Percentiles rank a stretch among this genome's conserved stretches.
These are phyloP conservation scores for Peromyscus maniculatus DNA, from an alignment of 2,113 vertebrate species.

Conservation along the genomic window DNA sequence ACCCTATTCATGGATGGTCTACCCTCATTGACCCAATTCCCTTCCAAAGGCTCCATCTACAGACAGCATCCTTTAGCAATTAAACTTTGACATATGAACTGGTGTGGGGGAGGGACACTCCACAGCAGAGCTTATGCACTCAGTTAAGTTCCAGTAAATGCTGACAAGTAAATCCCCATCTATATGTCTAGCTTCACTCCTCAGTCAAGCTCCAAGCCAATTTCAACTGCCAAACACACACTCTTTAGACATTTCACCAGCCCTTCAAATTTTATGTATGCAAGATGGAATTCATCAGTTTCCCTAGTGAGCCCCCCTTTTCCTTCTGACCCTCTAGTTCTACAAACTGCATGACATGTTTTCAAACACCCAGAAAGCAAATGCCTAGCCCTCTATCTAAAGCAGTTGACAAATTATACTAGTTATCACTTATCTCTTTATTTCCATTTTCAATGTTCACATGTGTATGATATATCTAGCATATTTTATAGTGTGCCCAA, in stretches of 20 bases:
- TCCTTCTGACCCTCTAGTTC: neutral
- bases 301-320: neutral
- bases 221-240: neutral
- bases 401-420: neutral
- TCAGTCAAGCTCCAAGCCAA: neutral
- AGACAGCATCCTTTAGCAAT: neutral
- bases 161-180: neutral
- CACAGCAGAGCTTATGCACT: neutral
- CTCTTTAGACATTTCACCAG: neutral
- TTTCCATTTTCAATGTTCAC: neutral
- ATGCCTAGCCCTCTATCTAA: neutral
- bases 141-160: neutral
- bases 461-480: neutral
- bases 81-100: neutral
- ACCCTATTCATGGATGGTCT: neutral
- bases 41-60: neutral
- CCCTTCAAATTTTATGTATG: neutral
- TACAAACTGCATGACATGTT: neutral
- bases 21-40: neutral
- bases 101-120: neutral
- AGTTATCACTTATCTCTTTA: neutral
- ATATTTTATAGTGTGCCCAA: neutral
- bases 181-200: neutral
- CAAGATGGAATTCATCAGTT: neutral
- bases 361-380: neutral